A percentile compares a stretch with the other conserved stretches of the same genome.
Conservation (phyloP, 2,888 invertebrate species). For the Dermolepida albohirtum region DNA sequence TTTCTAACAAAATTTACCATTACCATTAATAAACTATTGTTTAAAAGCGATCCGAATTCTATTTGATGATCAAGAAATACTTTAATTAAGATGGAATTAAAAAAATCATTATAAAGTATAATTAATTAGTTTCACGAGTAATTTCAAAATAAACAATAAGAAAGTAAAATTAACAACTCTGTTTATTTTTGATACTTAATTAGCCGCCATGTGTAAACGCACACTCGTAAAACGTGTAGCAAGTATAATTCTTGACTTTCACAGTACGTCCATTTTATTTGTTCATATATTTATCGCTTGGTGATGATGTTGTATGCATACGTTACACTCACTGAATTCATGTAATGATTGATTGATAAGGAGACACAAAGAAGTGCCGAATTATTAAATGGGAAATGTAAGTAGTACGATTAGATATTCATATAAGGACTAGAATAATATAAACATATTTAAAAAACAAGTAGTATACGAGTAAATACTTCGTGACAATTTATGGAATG, state of each 20-base stretch:
- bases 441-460: slow-evolving; percentile 9
- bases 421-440: not conserved
- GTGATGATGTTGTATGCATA: slow-evolving; percentile 11
- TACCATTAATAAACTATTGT: slow-evolving; percentile 26
- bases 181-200: slow-evolving; percentile 28
- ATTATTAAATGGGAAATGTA: slow-evolving; percentile 24
- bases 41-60: slow-evolving; percentile 21
- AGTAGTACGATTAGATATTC: not conserved
- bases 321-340: slow-evolving; percentile 18
- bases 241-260: slow-evolving; percentile 21
- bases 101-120: not conserved
- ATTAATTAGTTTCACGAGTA: slow-evolving; percentile 27
- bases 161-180: slow-evolving; percentile 24
- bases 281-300: too few relatives aligned
- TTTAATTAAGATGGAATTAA: slow-evolving; percentile 6
- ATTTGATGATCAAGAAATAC: slow-evolving; percentile 4
- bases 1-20: slow-evolving; percentile 15
- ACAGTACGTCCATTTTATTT: not conserved
- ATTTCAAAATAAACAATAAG: slow-evolving; percentile 26
- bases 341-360: slow-evolving; percentile 29
- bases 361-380: slow-evolving; percentile 17
- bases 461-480: not conserved
- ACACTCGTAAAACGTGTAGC: slow-evolving; percentile 7
- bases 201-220: slow-evolving; percentile 11
- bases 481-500: slow-evolving; percentile 7